These are phyloP conservation scores for Eulemur macaco DNA, from an alignment of 2,113 vertebrate species.

Conservation along the genomic window DNA sequence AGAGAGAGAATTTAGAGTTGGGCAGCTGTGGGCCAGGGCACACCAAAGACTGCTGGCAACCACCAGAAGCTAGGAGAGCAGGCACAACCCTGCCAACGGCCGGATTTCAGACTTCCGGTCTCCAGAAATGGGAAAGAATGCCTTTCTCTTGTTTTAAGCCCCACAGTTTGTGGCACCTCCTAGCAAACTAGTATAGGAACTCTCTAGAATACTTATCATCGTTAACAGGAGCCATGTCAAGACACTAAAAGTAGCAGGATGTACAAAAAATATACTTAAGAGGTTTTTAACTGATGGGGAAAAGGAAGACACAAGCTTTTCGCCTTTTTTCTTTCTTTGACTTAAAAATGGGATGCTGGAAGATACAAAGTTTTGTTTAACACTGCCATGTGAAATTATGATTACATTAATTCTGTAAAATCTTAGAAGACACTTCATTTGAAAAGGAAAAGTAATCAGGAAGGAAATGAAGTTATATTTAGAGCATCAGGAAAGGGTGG, in stretches of 20 bases:
- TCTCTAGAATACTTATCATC: not conserved
- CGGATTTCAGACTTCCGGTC: not conserved
- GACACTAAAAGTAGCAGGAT: not conserved
- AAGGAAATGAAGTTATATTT: slow-evolving; percentile 35
- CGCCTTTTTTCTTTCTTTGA: not conserved
- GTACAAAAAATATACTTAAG: not conserved
- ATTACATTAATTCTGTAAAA: slow-evolving; percentile 57
- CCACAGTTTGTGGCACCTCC: no score
- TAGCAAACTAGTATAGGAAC: not conserved
- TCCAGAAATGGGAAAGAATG: not conserved
- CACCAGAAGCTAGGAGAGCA: not conserved
- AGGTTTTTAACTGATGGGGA: not conserved
- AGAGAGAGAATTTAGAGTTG: not conserved
- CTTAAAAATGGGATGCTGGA: slow-evolving; percentile 26
- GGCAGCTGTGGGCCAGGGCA: not conserved
- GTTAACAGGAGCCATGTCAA: not conserved
- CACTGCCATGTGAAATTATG: slow-evolving; percentile 39
- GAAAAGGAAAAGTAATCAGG: slow-evolving; percentile 73
- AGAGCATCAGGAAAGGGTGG: not conserved
- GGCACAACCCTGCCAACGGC: accelerated
- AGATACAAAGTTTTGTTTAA: slow-evolving; percentile 40
- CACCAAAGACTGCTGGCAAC: not conserved
- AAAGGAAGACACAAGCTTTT: not conserved
- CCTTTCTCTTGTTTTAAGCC: not conserved
- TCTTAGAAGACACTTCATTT: slow-evolving; percentile 44